Percentiles rank a stretch among this genome's conserved stretches.
Conservation (phyloP, 2,888 invertebrate species). For the Drosophila borborema region DNA sequence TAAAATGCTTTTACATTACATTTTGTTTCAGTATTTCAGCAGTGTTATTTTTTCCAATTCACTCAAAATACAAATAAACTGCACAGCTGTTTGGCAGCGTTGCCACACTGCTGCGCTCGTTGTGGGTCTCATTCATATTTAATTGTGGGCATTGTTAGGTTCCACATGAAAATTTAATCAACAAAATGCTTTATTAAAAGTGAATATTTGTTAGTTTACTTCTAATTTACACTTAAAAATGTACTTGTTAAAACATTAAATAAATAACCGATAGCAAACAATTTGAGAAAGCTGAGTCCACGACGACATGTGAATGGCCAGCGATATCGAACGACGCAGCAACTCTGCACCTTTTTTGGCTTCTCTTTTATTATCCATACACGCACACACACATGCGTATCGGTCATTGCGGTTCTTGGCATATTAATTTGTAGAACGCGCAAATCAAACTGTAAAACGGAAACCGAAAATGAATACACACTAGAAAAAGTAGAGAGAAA, state of each 20-base stretch:
- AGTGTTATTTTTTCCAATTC: conserved; percentile 32
- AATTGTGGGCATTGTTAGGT: neutral
- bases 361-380: conserved; percentile 53
- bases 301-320: conserved; percentile 19
- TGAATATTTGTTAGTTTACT: neutral
- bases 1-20: conserved; percentile 45
- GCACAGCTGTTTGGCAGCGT: conserved; percentile 52
- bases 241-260: neutral
- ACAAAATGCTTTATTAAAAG: too few relatives aligned
- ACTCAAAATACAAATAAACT: conserved; percentile 49
- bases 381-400: conserved; percentile 50
- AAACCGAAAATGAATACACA: conserved; percentile 50
- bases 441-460: conserved; percentile 50
- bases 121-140: conserved; percentile 9
- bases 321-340: conserved; percentile 15
- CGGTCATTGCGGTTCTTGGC: conserved; percentile 51
- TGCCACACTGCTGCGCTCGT: conserved; percentile 31
- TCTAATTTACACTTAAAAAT: too few relatives aligned
- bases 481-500: conserved; percentile 6
- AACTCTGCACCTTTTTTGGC: conserved; percentile 41
- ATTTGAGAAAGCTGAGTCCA: conserved; percentile 4
- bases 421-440: conserved; percentile 61
- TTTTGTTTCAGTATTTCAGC: conserved; percentile 32
- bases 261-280: neutral
- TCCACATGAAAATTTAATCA: neutral